Evolutionary conservation across 2,888 invertebrate species (phyloP).

Genomic region (Gryllus longicercus): DNA sequence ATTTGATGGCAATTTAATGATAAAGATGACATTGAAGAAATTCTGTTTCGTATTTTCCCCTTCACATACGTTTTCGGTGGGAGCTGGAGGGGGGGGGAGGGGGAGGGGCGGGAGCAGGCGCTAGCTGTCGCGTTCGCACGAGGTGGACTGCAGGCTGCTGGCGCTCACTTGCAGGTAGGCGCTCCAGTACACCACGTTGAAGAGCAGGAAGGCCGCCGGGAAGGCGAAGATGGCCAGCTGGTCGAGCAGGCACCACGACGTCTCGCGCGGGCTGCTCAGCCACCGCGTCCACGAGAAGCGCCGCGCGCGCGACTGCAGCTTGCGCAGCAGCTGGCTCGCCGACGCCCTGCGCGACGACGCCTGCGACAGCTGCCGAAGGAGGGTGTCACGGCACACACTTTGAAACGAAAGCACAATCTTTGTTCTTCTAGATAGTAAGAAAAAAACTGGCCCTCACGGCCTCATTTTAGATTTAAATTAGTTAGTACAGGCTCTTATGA

Average conservation of each 20-base stretch:
- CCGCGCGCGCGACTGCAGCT: neutral
- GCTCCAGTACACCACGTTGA: constrained; percentile 30
- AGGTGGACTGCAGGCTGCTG: neutral
- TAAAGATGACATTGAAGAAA: too few relatives aligned
- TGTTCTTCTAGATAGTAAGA: too few relatives aligned
- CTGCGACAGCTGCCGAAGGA: too few relatives aligned
- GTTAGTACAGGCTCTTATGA: too few relatives aligned
- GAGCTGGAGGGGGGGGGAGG: too few relatives aligned
- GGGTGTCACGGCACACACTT: too few relatives aligned
- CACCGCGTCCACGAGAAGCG: neutral
- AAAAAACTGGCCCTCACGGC: too few relatives aligned
- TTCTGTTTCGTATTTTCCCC: too few relatives aligned
- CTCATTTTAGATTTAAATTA: too few relatives aligned
- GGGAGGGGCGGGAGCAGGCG: neutral
- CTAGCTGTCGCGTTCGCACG: neutral
- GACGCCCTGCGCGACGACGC: neutral
- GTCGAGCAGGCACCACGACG: constrained; percentile 26
- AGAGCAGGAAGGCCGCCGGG: constrained; percentile 26
- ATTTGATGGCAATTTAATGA: too few relatives aligned
- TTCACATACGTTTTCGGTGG: too few relatives aligned
- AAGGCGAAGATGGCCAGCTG: constrained; percentile 27
- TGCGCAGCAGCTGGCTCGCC: neutral
- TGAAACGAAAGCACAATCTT: too few relatives aligned
- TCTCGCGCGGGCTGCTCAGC: neutral
- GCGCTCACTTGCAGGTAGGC: neutral